Evolutionary conservation across 1,140 invertebrate species (phyloP).

Genomic region (Psix sp.): DNA sequence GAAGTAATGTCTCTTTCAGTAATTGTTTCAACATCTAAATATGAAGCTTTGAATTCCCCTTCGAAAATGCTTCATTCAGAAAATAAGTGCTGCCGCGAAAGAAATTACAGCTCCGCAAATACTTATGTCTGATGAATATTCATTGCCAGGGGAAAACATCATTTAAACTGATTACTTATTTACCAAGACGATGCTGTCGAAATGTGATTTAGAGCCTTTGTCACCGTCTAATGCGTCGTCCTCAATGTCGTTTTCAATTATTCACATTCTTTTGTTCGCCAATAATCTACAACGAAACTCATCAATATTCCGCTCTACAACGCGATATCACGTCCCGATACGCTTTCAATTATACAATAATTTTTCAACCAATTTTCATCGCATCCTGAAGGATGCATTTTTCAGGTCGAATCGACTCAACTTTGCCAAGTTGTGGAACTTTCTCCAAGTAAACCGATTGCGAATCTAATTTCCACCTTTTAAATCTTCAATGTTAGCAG

Average conservation of each 20-base stretch:
- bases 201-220: slow-evolving; percentile 20
- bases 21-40: slow-evolving; percentile 59
- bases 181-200: slow-evolving; percentile 9
- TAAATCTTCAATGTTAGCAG: too few relatives aligned
- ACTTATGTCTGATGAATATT: slow-evolving; percentile 38
- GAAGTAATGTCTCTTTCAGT: slow-evolving; percentile 58
- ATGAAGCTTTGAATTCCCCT: slow-evolving; percentile 53
- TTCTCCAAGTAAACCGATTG: too few relatives aligned
- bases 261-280: slow-evolving; percentile 9
- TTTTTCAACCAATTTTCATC: too few relatives aligned
- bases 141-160: slow-evolving; percentile 30
- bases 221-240: slow-evolving; percentile 1
- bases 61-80: slow-evolving; percentile 48
- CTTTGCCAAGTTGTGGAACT: too few relatives aligned
- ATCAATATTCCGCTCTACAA: too few relatives aligned
- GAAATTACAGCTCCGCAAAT: slow-evolving; percentile 41
- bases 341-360: too few relatives aligned
- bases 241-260: slow-evolving; percentile 12
- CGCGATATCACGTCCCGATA: too few relatives aligned
- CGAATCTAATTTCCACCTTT: too few relatives aligned
- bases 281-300: too few relatives aligned
- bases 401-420: too few relatives aligned
- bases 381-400: too few relatives aligned
- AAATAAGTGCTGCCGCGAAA: slow-evolving; percentile 37
- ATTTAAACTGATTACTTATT: slow-evolving; percentile 46